phyloP scores from a whole-genome alignment of 2,113 vertebrate genomes.

The Propithecus coquereli region DNA sequence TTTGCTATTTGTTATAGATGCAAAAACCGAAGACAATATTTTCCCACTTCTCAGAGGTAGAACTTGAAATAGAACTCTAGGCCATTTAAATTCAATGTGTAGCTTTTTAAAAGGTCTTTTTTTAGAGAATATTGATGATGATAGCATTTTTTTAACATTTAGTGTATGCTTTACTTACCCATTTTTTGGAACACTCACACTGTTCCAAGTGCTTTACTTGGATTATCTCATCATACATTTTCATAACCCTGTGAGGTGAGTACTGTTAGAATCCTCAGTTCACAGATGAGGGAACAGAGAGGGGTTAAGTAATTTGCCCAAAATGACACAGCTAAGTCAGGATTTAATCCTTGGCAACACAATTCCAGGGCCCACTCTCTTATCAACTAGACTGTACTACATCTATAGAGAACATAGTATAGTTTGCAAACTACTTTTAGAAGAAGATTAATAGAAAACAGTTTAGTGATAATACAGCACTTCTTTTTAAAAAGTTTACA shows the following conservation, averaged over 20 bases:
- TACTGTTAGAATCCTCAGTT: neutral
- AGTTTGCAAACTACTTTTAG: slow-evolving; percentile 6
- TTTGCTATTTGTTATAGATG: neutral
- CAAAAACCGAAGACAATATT: neutral
- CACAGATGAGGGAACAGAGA: neutral
- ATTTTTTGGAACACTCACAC: neutral
- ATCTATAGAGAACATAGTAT: neutral
- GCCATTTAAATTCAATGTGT: neutral
- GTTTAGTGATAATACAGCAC: neutral
- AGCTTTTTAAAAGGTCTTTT: neutral
- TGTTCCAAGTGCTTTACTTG: neutral
- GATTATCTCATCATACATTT: neutral
- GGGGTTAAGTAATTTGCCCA: neutral
- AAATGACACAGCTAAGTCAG: neutral
- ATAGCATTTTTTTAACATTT: neutral
- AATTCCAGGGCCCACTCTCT: neutral
- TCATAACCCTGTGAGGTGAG: neutral
- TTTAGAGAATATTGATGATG: neutral
- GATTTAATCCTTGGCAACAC: neutral
- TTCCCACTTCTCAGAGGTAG: neutral
- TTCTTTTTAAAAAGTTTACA: neutral
- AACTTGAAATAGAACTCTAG: neutral
- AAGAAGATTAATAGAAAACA: neutral
- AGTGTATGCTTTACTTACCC: neutral
- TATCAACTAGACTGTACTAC: neutral